A percentile compares a stretch with the other conserved stretches of the same genome.
phyloP scores from a whole-genome alignment of 2,113 vertebrate genomes.

The Carassius auratus region DNA sequence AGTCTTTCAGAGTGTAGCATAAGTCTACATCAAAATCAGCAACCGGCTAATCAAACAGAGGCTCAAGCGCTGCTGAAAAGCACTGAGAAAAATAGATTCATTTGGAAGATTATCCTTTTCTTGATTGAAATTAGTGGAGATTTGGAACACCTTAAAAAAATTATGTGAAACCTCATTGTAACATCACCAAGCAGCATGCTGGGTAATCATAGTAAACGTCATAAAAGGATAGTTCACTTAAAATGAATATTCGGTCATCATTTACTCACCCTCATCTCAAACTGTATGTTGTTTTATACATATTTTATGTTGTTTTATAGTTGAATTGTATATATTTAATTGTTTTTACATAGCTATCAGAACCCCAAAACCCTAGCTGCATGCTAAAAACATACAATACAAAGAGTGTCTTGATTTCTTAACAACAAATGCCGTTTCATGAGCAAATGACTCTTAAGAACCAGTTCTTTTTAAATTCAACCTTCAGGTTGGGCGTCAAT shows the following conservation, averaged over 20 bases:
- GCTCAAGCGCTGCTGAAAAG: slow-evolving; percentile 1
- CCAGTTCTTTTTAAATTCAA: too few species aligned
- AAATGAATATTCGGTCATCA: background rate
- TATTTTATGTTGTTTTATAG: background rate
- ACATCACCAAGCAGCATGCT: background rate
- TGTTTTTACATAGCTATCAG: too few species aligned
- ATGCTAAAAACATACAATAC: too few species aligned
- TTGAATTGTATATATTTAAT: background rate
- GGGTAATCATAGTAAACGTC: background rate
- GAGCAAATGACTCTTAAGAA: too few species aligned
- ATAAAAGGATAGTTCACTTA: background rate
- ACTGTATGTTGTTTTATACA: background rate
- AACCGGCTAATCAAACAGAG: slow-evolving; percentile 9
- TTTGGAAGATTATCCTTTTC: slow-evolving; percentile 3
- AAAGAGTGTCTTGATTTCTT: too few species aligned
- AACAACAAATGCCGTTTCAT: too few species aligned
- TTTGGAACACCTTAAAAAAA: background rate
- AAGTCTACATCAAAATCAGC: slow-evolving; percentile 29
- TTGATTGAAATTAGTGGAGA: background rate
- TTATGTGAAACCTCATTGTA: background rate
- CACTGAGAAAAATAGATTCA: background rate
- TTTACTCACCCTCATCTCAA: background rate
- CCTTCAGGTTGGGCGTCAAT: too few species aligned
- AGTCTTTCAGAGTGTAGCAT: slow-evolving; percentile 53
- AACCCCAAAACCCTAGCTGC: background rate